Percentiles rank a stretch among this genome's conserved stretches.
These are phyloP conservation scores for Heliconius eleuchia DNA, from an alignment of 1,140 invertebrate genomes.

Conservation along the genomic window DNA sequence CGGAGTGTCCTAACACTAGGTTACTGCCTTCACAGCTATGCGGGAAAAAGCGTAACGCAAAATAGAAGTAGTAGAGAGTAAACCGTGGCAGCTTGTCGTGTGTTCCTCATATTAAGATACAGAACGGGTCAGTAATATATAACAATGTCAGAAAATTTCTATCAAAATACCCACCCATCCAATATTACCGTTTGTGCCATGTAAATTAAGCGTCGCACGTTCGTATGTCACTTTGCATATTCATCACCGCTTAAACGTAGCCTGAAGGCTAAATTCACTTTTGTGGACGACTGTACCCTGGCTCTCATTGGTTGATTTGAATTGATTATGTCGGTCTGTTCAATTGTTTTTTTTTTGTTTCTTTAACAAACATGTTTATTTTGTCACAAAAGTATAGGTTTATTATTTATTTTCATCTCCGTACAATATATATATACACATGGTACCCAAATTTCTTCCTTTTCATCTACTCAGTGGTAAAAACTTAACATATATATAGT, in stretches of 20 bases:
- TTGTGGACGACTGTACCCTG: constrained; percentile 43
- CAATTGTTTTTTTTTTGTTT: constrained; percentile 19
- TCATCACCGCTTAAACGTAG: constrained; percentile 42
- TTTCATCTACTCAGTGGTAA: no score
- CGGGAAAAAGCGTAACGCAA: no score
- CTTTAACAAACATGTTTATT: constrained; percentile 1
- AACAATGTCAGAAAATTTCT: neutral
- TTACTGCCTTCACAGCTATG: no score
- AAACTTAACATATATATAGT: no score
- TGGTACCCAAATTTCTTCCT: no score
- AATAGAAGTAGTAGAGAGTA: no score
- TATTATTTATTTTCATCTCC: no score
- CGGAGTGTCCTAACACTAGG: no score
- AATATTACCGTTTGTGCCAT: constrained; percentile 25
- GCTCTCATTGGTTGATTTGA: constrained; percentile 37
- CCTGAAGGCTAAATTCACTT: constrained; percentile 44
- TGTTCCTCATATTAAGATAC: neutral
- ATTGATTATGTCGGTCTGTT: constrained; percentile 29
- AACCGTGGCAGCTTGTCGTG: no score
- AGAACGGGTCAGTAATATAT: neutral
- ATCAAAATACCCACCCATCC: neutral
- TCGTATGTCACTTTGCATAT: constrained; percentile 45
- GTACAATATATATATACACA: no score
- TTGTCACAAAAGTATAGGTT: no score
- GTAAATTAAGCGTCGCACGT: constrained; percentile 30